Evolutionary conservation across 2,797 vertebrate species (phyloP).

Genomic region (Cygnus olor): DNA sequence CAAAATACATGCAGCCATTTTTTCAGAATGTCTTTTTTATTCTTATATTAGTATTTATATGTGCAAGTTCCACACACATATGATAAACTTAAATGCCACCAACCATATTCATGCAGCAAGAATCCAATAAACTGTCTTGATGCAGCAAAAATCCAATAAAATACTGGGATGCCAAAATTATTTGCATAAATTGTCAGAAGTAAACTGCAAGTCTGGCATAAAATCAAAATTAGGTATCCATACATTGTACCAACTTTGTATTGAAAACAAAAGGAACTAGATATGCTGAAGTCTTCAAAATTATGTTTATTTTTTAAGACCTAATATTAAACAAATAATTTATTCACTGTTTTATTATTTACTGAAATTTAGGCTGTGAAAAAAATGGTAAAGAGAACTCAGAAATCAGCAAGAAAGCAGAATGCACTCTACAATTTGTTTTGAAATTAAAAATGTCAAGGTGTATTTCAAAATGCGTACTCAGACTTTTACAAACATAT

Average conservation of each 20-base stretch:
- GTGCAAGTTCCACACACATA: neutral
- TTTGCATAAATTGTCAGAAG: neutral
- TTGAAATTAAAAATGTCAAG: neutral
- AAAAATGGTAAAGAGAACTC: neutral
- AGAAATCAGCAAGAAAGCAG: neutral
- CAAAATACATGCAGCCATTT: neutral
- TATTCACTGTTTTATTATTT: neutral
- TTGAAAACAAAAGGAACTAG: neutral
- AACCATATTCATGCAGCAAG: neutral
- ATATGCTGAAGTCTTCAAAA: neutral
- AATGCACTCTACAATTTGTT: neutral
- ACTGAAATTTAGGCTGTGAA: neutral
- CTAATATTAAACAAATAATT: neutral
- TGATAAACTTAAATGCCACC: neutral
- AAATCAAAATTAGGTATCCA: neutral
- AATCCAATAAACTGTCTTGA: neutral
- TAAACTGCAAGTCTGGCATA: neutral
- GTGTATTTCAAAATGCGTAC: neutral
- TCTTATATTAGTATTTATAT: neutral
- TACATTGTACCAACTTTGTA: neutral
- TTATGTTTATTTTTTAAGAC: neutral
- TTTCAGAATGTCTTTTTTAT: neutral
- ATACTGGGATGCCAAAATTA: neutral
- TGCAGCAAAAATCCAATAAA: neutral
- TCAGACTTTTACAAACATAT: neutral